Percentiles rank a stretch among this genome's conserved stretches.
Evolutionary conservation across 2,797 vertebrate genomes (phyloP).

Genomic region (Epinephelus coioides): DNA sequence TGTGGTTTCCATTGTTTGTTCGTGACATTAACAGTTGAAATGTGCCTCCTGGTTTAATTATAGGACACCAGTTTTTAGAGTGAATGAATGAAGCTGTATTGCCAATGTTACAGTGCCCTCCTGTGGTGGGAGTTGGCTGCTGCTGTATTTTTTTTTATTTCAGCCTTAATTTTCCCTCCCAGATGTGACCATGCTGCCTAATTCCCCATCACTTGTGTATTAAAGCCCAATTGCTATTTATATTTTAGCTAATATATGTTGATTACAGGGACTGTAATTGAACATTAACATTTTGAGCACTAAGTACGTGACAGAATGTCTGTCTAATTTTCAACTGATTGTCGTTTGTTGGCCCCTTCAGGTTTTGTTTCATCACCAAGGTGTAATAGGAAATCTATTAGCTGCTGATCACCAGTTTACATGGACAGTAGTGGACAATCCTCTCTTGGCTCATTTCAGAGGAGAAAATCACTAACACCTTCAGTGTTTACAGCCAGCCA

Average conservation of each 20-base stretch:
- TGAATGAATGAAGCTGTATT: constrained; percentile 43
- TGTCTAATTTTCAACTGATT: constrained; percentile 33
- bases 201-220: constrained; percentile 49
- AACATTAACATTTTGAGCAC: constrained; percentile 65
- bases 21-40: background rate
- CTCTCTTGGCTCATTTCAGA: constrained; percentile 32
- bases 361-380: constrained; percentile 22
- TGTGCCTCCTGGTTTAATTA: constrained; percentile 44
- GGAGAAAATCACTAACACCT: constrained; percentile 64
- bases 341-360: constrained; percentile 15
- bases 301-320: constrained; percentile 65
- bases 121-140: constrained; percentile 57
- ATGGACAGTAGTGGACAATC: constrained; percentile 16
- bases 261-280: constrained; percentile 63
- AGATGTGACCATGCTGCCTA: constrained; percentile 60
- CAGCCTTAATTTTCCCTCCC: constrained; percentile 34
- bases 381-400: background rate
- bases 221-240: constrained; percentile 76
- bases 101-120: constrained; percentile 65
- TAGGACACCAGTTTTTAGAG: constrained; percentile 1
- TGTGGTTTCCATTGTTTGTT: constrained; percentile 10
- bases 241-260: constrained; percentile 78
- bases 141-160: constrained; percentile 21
- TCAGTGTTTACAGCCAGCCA: constrained; percentile 66
- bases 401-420: constrained; percentile 30